phyloP scores from a whole-genome alignment of 2,888 invertebrate genomes.

The Caenorhabditis angaria region DNA sequence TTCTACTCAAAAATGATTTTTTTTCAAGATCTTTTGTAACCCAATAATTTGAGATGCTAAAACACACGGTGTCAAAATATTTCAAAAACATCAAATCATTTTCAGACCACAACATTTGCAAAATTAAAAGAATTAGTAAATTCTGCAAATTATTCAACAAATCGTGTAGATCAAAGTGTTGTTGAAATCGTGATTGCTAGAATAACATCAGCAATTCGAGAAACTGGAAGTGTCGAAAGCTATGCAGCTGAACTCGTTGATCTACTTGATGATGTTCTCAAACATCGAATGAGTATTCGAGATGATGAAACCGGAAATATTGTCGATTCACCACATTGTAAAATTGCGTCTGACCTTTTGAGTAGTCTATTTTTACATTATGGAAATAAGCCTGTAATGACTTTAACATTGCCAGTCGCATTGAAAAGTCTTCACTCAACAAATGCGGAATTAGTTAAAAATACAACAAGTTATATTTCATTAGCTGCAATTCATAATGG shows the following conservation, averaged over 20 bases:
- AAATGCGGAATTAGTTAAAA: conserved; percentile 87
- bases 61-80: too few species aligned
- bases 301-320: conserved; percentile 77
- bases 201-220: conserved; percentile 87
- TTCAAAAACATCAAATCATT: too few species aligned
- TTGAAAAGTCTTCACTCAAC: conserved; percentile 78
- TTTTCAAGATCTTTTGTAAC: too few species aligned
- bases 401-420: conserved; percentile 86
- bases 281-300: conserved; percentile 76
- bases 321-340: conserved; percentile 93
- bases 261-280: conserved; percentile 85
- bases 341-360: conserved; percentile 92
- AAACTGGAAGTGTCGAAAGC: conserved; percentile 86
- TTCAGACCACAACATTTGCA: conserved; percentile 80
- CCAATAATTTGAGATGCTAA: too few species aligned
- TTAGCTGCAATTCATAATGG: conserved; percentile 91
- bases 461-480: conserved; percentile 88
- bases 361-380: conserved; percentile 90
- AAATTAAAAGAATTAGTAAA: conserved; percentile 81
- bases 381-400: conserved; percentile 82
- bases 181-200: conserved; percentile 93
- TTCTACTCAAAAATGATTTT: too few species aligned
- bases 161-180: conserved; percentile 81
- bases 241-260: conserved; percentile 86
- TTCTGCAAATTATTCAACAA: conserved; percentile 83